A percentile compares a stretch with the other conserved stretches of the same genome.
phyloP scores from a whole-genome alignment of 2,113 vertebrate species.

The Crypturellus undulatus region DNA sequence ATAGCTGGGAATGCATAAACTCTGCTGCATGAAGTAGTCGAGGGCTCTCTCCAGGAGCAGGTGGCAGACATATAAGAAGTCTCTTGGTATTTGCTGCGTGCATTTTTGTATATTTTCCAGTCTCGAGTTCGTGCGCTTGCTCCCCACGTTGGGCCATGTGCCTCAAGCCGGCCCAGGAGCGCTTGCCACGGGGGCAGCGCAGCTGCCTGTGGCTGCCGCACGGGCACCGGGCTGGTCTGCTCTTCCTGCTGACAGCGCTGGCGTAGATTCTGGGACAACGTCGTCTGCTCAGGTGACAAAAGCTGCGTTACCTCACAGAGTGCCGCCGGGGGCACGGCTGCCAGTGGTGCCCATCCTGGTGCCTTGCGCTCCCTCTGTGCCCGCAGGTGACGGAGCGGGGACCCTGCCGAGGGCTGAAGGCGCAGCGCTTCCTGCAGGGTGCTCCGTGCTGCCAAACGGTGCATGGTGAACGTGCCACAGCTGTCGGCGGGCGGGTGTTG shows the following conservation, averaged over 20 bases:
- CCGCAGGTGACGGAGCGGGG: neutral
- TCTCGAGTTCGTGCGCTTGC: neutral
- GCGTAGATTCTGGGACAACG: neutral
- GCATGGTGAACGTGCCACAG: too few relatives aligned
- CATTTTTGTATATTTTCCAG: neutral
- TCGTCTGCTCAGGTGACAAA: neutral
- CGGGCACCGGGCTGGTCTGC: neutral
- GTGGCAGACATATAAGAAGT: neutral
- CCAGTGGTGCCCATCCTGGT: too few relatives aligned
- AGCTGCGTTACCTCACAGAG: neutral
- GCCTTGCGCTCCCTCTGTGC: neutral
- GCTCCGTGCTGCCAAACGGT: too few relatives aligned
- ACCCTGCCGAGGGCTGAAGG: neutral
- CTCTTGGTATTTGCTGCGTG: neutral
- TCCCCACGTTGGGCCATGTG: neutral
- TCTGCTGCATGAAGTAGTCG: neutral
- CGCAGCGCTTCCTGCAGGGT: neutral
- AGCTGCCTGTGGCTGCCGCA: neutral
- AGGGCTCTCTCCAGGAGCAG: neutral
- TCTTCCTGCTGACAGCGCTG: neutral
- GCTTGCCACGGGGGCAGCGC: neutral
- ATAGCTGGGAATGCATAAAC: neutral
- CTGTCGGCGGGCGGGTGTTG: too few relatives aligned
- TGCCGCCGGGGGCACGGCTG: rapidly evolving
- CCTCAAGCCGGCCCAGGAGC: neutral